Evolutionary conservation across 2,797 vertebrate genomes (phyloP), one percentile per base, ranked within the genome.

Genomic region (Hemibagrus guttatus): DNA sequence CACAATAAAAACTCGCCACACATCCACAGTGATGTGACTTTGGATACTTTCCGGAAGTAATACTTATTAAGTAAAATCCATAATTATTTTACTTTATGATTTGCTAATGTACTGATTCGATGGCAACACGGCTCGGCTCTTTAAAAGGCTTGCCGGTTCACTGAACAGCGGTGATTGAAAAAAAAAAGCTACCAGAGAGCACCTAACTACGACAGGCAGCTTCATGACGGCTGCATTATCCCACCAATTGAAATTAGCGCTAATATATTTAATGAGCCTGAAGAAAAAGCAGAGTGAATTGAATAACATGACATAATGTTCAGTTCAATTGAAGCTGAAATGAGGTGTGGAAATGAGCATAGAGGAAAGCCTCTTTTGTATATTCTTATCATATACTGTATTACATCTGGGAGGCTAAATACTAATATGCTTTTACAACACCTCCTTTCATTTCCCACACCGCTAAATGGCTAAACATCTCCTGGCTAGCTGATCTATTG

Each of bases 401-500:
- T 81, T 76, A 83, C 56, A 13, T 78, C 81, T 85, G 21, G 19
- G 78, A 84, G 64, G 68, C 42, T 84, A 85, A 84, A 85, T 87
- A 76, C 74, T 88, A 75, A 90, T 76, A 80, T 2, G 52, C 66
- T 89, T 54, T 69, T 78, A 75, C 83, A 91, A 84, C 75, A 87
- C 74, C 54, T 86, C 58, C 69, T 81, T 59, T 78, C 61, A 66
- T 52, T 81, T 64, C 46, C 9, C 9, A 64, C 42, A 3, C 42
- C 3, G 46, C 42, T 28, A 81, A 84, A 71, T 86, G 71, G 87
- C 66, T 83, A 87, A 89, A 88, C 71, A 54, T 85, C 86, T 90
- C 78, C 82, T 72, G 85, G 90, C 82, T 85, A 87, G 56, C 66
- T 28, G 80, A 85, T 85, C 84, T 83, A 87, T 89, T 84, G 84